Conservation (phyloP, 1,140 invertebrate genomes). For the Conopomorpha cramerella region DNA sequence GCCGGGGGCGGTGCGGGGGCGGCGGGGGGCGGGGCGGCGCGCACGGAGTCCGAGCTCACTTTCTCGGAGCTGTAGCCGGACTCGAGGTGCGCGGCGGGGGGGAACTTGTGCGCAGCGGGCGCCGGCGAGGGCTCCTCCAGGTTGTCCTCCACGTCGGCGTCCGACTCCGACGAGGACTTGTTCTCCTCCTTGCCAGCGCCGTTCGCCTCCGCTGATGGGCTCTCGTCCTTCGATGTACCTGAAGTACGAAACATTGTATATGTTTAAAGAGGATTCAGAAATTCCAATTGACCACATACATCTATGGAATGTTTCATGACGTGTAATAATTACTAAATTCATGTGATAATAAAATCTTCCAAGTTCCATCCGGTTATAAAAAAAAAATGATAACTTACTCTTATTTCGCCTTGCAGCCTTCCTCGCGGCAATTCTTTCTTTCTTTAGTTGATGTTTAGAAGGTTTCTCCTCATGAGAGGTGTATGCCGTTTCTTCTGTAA, state of each 20-base stretch:
- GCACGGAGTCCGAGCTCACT: constrained; percentile 46
- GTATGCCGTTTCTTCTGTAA: constrained; percentile 53
- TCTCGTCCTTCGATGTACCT: constrained; percentile 24
- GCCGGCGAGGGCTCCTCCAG: constrained; percentile 61
- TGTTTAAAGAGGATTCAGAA: too few relatives aligned
- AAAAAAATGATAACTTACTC: too few relatives aligned
- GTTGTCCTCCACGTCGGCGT: constrained; percentile 83
- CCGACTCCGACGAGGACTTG: constrained; percentile 68
- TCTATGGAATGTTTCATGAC: too few relatives aligned
- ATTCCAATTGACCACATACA: too few relatives aligned
- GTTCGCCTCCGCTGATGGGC: constrained; percentile 15
- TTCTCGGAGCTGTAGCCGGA: constrained; percentile 76
- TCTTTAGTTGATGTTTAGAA: constrained; percentile 72
- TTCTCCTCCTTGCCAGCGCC: constrained; percentile 37
- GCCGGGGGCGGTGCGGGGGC: constrained; percentile 21
- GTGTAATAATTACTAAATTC: too few relatives aligned
- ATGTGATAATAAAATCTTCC: too few relatives aligned
- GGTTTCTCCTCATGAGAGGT: constrained; percentile 61
- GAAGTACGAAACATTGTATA: too few relatives aligned
- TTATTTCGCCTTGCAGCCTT: constrained; percentile 53
- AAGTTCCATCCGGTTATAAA: too few relatives aligned
- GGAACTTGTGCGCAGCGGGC: constrained; percentile 48
- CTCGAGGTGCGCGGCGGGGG: constrained; percentile 59
- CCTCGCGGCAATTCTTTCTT: constrained; percentile 67
- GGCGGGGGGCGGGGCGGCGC: constrained; percentile 54